These are phyloP conservation scores for Helicoverpa assulta DNA, from an alignment of 2,888 invertebrate genomes.

Conservation along the genomic window DNA sequence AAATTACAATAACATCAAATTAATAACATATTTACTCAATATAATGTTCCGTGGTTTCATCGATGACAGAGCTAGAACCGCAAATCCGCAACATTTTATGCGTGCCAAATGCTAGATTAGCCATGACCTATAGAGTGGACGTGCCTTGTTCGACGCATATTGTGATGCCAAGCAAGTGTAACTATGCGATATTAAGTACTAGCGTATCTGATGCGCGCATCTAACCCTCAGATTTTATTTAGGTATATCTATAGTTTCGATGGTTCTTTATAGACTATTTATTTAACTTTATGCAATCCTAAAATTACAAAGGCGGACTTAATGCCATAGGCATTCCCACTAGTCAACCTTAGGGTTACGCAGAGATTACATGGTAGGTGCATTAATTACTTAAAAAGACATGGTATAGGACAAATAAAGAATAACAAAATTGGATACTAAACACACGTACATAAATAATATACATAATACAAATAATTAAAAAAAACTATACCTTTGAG, in stretches of 20 bases:
- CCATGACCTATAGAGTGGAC: slow-evolving; percentile 46
- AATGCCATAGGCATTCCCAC: too few species aligned
- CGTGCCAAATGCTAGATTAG: slow-evolving; percentile 47
- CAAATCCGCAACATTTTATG: slow-evolving; percentile 31
- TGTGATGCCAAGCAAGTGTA: slow-evolving; percentile 41
- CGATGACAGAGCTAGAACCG: slow-evolving; percentile 5
- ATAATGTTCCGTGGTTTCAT: slow-evolving; percentile 18
- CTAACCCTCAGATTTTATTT: not conserved
- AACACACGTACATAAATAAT: too few species aligned
- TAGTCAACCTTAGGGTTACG: too few species aligned
- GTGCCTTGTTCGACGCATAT: slow-evolving; percentile 28
- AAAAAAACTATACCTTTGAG: too few species aligned
- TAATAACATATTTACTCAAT: slow-evolving; percentile 1
- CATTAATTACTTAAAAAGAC: too few species aligned
- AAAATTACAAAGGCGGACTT: too few species aligned
- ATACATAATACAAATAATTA: too few species aligned
- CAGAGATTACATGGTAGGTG: too few species aligned
- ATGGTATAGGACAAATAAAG: too few species aligned
- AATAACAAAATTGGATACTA: too few species aligned
- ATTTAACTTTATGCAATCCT: too few species aligned
- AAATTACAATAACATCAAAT: not conserved
- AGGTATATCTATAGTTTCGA: not conserved
- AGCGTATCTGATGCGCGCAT: slow-evolving; percentile 11
- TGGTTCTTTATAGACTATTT: too few species aligned
- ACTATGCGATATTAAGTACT: slow-evolving; percentile 15